phyloP scores from a whole-genome alignment of 2,797 vertebrate species.

The Synanceia verrucosa region DNA sequence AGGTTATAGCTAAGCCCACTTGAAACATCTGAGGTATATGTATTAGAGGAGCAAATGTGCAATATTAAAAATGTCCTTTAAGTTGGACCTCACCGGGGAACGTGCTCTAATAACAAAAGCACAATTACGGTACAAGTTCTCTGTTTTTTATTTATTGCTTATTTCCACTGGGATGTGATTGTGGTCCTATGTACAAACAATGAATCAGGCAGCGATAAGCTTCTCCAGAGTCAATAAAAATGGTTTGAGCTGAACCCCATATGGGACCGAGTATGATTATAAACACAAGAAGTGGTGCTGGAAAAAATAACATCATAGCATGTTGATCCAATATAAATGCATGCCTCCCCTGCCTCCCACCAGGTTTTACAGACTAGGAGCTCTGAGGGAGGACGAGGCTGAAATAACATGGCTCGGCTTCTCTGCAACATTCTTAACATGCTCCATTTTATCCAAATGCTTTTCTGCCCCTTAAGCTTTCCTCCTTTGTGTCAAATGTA shows the following conservation, averaged over 20 bases:
- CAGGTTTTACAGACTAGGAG: constrained; percentile 65
- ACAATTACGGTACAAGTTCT: constrained; percentile 34
- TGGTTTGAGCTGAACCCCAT: constrained; percentile 68
- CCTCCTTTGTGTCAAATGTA: constrained; percentile 28
- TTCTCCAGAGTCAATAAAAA: constrained; percentile 78
- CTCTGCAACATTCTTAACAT: constrained; percentile 61
- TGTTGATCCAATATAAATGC: constrained; percentile 81
- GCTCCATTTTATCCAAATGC: constrained; percentile 60
- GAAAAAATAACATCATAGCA: constrained; percentile 71
- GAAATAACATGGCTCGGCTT: constrained; percentile 63
- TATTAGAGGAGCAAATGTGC: constrained; percentile 37
- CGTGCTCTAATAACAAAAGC: constrained; percentile 45
- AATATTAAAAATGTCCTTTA: constrained; percentile 53
- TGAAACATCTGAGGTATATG: constrained; percentile 30
- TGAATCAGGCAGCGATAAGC: constrained; percentile 66
- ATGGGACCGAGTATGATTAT: constrained; percentile 67
- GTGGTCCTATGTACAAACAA: constrained; percentile 62
- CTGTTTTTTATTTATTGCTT: constrained; percentile 50
- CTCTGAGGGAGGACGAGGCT: constrained; percentile 60
- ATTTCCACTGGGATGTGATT: constrained; percentile 67
- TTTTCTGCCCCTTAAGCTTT: constrained; percentile 22
- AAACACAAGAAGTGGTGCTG: constrained; percentile 60
- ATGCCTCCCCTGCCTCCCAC: constrained; percentile 72
- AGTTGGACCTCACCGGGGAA: constrained; percentile 23
- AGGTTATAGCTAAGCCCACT: constrained; percentile 13